Base-by-base conservation (phyloP, 1,140 invertebrate species). In the Gonatopus flavifemur region DNA sequence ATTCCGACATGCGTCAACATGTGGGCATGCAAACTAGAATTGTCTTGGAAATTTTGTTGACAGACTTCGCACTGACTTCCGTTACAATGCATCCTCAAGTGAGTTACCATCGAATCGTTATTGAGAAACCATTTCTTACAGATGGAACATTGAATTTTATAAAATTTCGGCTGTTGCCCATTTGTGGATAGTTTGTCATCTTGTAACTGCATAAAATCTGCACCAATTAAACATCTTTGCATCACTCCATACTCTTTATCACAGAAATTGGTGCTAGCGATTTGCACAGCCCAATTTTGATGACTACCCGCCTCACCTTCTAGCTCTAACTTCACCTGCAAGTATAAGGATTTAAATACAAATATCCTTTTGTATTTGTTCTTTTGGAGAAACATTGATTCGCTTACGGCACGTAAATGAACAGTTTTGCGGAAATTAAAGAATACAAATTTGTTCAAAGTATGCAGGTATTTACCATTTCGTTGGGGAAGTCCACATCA, bases 1-100 rank as follows among this genome's bases (percentile, higher is more conserved):
- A 80, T 79, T 10, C 80, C 79, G 13, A 78, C 76, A 40, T 83
- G 81, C 3, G 73, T 77, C 25, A 78, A 53, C 65, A 79, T 72
- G 40, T 83, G 82, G 0, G 76, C 71, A 33, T 78, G 78, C 25
- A 83, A 51, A 52, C 75, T 73, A 3, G 66, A 61, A 53, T 74
- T 81, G 32, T 81, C 70, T 1, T 62, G 21, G 35, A 77, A 78
- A 38, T 83, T 86, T 49, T 77, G 64, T 12, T 74, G 65, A 62
- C 80, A 78, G 62, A 82, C 61, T 52, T 75, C 69, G 15, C 76
- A 78, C 31, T 68, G 65, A 38, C 58, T 67, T 13, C 64, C 66
- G 6, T 55, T 70, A 33, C 70, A 75, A 38, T 78, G 74, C 18
- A 63, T 67, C 20, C 66, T 65, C 16, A 76, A 39, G 46, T 77